Conservation (phyloP, 2,113 vertebrate species). For the Dasyurus viverrinus region DNA sequence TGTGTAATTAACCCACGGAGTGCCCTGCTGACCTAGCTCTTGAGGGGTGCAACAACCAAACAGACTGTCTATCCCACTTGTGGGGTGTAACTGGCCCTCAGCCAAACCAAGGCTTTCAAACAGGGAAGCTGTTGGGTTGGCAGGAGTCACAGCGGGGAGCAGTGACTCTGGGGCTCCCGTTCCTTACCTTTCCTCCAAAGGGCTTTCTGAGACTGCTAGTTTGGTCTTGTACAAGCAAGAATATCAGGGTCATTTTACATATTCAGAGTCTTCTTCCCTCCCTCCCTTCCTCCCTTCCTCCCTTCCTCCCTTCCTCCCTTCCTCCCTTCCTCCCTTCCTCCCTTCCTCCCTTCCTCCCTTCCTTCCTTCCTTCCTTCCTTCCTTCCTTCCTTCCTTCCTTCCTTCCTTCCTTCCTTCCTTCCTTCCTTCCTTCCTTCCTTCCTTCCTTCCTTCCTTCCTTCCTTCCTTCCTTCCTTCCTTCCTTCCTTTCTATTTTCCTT, state of each 20-base stretch:
- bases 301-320: neutral
- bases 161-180: neutral
- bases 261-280: neutral
- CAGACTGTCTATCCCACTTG: neutral
- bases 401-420: neutral
- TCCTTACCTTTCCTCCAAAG: neutral
- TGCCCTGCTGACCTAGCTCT: constrained; percentile 7
- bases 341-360: neutral
- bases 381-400: neutral
- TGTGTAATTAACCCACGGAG: constrained; percentile 20
- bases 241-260: neutral
- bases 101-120: neutral
- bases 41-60: neutral
- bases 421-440: neutral
- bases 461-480: neutral
- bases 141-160: constrained; percentile 7
- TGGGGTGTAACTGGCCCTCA: neutral
- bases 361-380: no score
- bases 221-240: neutral
- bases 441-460: neutral
- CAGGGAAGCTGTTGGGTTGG: neutral
- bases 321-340: neutral
- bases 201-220: neutral
- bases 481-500: constrained; percentile 2
- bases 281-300: neutral